These are phyloP conservation scores for Pachyseris speciosa DNA, from an alignment of 64 coral and sea anemone genomes.

Conservation along the genomic window DNA sequence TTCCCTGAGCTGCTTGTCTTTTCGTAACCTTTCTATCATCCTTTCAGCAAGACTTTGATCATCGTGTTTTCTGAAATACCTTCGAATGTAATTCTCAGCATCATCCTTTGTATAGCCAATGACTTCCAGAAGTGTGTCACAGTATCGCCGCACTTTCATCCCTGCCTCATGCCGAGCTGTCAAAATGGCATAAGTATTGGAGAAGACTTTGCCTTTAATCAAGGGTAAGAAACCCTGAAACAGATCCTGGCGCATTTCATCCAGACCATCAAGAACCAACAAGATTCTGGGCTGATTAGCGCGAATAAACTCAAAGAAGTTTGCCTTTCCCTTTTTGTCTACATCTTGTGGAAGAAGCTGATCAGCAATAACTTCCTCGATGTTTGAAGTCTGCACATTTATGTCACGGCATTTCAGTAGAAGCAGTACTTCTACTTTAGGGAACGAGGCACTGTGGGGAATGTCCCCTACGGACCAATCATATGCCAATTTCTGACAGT, in stretches of 20 bases:
- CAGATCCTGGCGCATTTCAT: neutral
- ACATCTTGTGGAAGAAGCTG: slow-evolving; percentile 28
- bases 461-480: slow-evolving; percentile 50
- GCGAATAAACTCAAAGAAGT: slow-evolving; percentile 4
- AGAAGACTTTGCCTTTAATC: neutral
- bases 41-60: neutral
- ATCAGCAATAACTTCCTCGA: neutral
- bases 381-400: slow-evolving; percentile 10
- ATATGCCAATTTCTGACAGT: slow-evolving; percentile 50
- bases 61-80: slow-evolving; percentile 4
- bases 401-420: slow-evolving; percentile 53
- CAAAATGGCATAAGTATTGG: neutral
- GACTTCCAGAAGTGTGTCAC: slow-evolving; percentile 42
- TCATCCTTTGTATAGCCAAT: neutral
- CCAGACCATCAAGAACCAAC: slow-evolving; percentile 43
- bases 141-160: neutral
- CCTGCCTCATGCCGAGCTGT: slow-evolving; percentile 44
- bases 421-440: slow-evolving; percentile 19
- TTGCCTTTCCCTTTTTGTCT: neutral
- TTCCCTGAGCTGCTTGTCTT: neutral
- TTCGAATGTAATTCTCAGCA: neutral
- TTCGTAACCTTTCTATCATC: neutral
- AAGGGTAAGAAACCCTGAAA: neutral
- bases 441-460: neutral
- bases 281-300: slow-evolving; percentile 35